phyloP scores from a whole-genome alignment of 2,888 invertebrate species.

The Cephus pulcher region DNA sequence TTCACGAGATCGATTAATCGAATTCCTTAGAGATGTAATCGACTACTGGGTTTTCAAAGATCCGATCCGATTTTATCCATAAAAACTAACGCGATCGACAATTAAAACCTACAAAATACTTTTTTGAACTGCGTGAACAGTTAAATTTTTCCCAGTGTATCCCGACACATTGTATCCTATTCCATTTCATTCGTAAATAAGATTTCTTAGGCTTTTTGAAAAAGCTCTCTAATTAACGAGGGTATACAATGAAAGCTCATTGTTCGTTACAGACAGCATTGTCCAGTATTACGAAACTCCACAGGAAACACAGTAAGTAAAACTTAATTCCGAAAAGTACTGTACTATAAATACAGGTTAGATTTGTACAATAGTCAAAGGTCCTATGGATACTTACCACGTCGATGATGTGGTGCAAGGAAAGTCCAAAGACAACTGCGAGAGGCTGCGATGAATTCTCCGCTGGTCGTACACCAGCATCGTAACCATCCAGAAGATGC shows the following conservation, averaged over 20 bases:
- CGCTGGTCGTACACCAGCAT: constrained; percentile 82
- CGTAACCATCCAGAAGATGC: constrained; percentile 80
- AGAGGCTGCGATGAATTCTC: constrained; percentile 82
- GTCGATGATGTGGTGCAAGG: constrained; percentile 87
- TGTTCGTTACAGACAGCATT: not conserved
- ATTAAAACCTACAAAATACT: not conserved
- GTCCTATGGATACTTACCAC: constrained; percentile 73
- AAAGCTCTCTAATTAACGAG: not conserved
- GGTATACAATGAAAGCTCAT: not conserved
- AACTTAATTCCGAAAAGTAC: not conserved
- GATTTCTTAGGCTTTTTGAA: not conserved
- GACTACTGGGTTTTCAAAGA: not conserved
- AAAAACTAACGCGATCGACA: not conserved
- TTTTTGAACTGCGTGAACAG: not conserved
- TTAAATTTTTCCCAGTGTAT: not conserved
- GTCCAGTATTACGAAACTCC: not conserved
- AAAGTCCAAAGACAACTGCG: constrained; percentile 83
- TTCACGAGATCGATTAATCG: not conserved
- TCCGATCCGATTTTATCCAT: not conserved
- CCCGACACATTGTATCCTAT: not conserved
- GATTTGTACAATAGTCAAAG: not conserved
- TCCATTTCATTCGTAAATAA: not conserved
- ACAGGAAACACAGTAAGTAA: not conserved
- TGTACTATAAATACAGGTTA: not conserved
- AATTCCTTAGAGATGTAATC: not conserved